Evolutionary conservation across 2,797 vertebrate genomes (phyloP).

Genomic region (Enteromius anoplus): DNA sequence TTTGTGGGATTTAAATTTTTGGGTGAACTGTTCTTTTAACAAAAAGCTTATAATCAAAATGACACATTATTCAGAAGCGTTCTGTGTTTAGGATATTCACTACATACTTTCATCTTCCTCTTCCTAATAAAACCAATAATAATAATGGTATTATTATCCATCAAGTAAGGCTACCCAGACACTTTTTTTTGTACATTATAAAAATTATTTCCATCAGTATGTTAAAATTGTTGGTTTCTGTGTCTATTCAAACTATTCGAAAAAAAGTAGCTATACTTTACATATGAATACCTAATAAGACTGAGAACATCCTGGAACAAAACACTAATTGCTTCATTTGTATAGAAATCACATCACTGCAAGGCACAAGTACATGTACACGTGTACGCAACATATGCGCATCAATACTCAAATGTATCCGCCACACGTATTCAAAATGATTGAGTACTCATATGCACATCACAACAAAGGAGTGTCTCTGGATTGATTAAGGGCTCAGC

Average conservation of each 20-base stretch:
- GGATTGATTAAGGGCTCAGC: slow-evolving; percentile 53
- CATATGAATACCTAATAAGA: background rate
- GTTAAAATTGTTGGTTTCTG: background rate
- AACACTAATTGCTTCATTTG: background rate
- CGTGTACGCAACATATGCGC: slow-evolving; percentile 10
- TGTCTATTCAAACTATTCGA: background rate
- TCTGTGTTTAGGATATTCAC: background rate
- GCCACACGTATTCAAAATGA: slow-evolving; percentile 32
- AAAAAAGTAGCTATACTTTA: background rate
- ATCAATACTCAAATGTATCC: slow-evolving; percentile 23
- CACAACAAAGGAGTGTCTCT: slow-evolving; percentile 41
- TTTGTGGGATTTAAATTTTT: too few relatives aligned
- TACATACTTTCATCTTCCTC: background rate
- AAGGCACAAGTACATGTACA: background rate
- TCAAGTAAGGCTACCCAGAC: background rate
- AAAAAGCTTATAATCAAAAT: background rate
- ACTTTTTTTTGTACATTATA: background rate
- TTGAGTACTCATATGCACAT: slow-evolving; percentile 40
- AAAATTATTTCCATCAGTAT: background rate
- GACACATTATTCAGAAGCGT: background rate
- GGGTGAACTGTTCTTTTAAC: background rate
- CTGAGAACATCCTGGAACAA: background rate
- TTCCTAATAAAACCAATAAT: background rate
- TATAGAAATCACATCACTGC: background rate
- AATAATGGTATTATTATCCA: background rate